Evolutionary conservation across 2,888 invertebrate genomes (phyloP), one percentile per base, ranked within the genome.

Genomic region (Xestia sexstrigata): DNA sequence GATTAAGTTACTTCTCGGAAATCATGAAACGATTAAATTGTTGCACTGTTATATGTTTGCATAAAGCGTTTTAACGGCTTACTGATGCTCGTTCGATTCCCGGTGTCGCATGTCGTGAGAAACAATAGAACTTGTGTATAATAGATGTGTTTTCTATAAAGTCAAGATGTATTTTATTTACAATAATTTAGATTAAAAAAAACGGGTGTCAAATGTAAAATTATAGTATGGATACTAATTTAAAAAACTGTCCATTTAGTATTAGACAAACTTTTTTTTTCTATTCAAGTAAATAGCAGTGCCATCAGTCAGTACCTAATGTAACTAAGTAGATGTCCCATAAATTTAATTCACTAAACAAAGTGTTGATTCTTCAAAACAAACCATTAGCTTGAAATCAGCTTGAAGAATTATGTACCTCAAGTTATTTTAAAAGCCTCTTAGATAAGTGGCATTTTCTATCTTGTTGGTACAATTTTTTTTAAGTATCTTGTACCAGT

Each of bases 11-110:
- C 7, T 55, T 47, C 52, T 80, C 8, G 45, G 72, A 39, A 80
- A 78, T 63, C 63, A 81, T 55, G 20, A 70, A 77, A 47, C 52
- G 9, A 55, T 71, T 52, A 20, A 55, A 39, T 35, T 30, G 3
- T 23, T 35, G 49, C 42, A 49, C 42, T n/a, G 58, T 65, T 30
- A 17, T 35, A 35, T 70, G 49, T 45, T 62, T 49, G 30, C 79
- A 26, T 42, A 45, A 45, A 45, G 13, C 42, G 30, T 23, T 77
- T 17, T 35, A 52, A 52, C n/a, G 45, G 5, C n/a, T 52, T 23
- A 65, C 39, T 30, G 52, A 26, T 65, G 26, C 55, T 15, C 26
- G 35, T 82, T 81, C 67, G 52, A 68, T 62, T 63, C 67, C 66
- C n/a, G 47, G 23, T 67, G 52, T n/a, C 2, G 47, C 8, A 17